Evolutionary conservation across 64 coral and sea anemone species (phyloP), one percentile per base, ranked within the genome.

Genomic region (Anthopleura sola): DNA sequence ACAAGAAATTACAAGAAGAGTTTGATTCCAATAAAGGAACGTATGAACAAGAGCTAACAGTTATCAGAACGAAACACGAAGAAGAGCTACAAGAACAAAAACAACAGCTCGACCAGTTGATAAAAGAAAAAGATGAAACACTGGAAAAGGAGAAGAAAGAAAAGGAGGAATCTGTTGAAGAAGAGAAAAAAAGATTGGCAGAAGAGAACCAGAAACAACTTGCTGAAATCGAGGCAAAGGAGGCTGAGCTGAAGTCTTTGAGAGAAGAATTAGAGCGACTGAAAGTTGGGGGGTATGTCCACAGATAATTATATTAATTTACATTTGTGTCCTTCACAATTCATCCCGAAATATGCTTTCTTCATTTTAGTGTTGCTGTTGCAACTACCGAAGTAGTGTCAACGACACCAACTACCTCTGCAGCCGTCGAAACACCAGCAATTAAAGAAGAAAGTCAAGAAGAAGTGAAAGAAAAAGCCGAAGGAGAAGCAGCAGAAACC

Each of bases 61-160:
- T 37, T 5, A 23, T 94, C 33, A 90, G 90, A 64, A 34, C 28
- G 38, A 90, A 94, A 69, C 92, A 94, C 44, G 46, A 90, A 66
- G 87, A 82, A 21, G 93, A 99, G 62, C 80, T 94, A 18, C 79
- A 60, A 49, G 97, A 99, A 80, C 51, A 84, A 18, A 99, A 95
- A 68, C 87, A 92, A 71, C 79, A 95, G 74, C 53, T 99, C 32
- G 93, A 95, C 78, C 29, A 76, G 28, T 26, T 92, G 47, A 53
- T 95, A 49, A 99, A 90, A 49, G 97, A 95, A 78, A 94, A 88
- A 20, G 74, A 94, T 14, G 90, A 89, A 81, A 84, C 75, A 23
- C 37, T 86, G 49, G 89, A 91, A 80, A 91, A 84, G 62, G 90
- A 94, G 40, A 84, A 78, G 54, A 94, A 90, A 19, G 87, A 89